phyloP scores from a whole-genome alignment of 1,140 invertebrate species.

The Neotoxoptera formosana region DNA sequence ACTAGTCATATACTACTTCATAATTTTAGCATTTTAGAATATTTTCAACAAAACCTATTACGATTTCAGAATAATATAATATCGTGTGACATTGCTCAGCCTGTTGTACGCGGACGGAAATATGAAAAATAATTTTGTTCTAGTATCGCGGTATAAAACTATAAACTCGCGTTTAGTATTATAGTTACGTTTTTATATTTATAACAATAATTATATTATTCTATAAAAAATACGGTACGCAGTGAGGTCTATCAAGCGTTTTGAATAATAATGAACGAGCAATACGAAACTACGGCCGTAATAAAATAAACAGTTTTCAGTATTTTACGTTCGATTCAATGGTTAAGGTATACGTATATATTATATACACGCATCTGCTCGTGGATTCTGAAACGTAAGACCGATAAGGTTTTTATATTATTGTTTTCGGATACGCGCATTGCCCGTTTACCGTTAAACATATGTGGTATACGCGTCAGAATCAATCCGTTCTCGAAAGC shows the following conservation, averaged over 20 bases:
- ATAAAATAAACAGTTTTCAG: slow-evolving; percentile 28
- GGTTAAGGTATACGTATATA: too few relatives aligned
- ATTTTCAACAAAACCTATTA: background rate
- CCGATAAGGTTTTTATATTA: background rate
- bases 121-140: background rate
- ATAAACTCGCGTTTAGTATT: too few relatives aligned
- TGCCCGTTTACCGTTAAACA: background rate
- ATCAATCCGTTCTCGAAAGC: background rate
- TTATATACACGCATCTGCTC: too few relatives aligned
- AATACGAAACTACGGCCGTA: background rate
- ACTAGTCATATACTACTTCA: background rate
- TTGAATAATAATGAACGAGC: background rate
- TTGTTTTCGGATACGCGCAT: slow-evolving; percentile 8
- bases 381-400: slow-evolving; percentile 26
- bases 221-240: background rate
- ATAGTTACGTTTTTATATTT: background rate
- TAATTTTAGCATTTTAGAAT: background rate
- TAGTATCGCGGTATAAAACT: background rate
- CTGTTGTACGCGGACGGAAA: background rate
- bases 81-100: too few relatives aligned
- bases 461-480: background rate
- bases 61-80: background rate
- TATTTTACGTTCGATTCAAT: background rate
- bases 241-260: background rate
- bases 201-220: background rate